A percentile compares a stretch with the other conserved stretches of the same genome.
Evolutionary conservation across 2,113 vertebrate genomes (phyloP).

Genomic region (Neoarius graeffei): DNA sequence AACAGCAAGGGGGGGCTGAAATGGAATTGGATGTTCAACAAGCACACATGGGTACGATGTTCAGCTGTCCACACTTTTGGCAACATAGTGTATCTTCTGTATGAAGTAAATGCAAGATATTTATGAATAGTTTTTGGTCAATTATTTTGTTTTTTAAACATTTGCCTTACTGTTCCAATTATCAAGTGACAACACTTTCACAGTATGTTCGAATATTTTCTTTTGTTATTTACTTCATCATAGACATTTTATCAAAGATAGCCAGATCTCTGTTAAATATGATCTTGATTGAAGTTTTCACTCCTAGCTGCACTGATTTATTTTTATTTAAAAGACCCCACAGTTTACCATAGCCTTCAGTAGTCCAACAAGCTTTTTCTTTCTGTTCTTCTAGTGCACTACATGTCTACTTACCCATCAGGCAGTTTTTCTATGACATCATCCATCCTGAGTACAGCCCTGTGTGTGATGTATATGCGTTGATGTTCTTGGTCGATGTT

Average conservation of each 20-base stretch:
- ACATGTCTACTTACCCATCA: constrained; percentile 71
- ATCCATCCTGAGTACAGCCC: constrained; percentile 77
- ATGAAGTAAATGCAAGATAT: not conserved
- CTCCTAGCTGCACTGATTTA: not conserved
- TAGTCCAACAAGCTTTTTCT: not conserved
- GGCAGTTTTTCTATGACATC: constrained; percentile 79
- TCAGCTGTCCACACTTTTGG: not conserved
- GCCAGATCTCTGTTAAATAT: not conserved
- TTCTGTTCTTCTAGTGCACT: constrained; percentile 61
- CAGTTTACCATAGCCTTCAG: not conserved
- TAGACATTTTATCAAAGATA: not conserved
- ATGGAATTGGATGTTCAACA: not conserved
- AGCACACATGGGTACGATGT: not conserved
- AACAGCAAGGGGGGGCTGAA: not conserved
- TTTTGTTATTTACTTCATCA: not conserved
- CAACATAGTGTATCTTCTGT: not conserved
- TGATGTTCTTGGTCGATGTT: constrained; percentile 74
- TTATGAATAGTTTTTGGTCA: not conserved
- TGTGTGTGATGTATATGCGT: constrained; percentile 68
- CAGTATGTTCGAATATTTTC: not conserved
- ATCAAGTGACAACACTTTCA: not conserved
- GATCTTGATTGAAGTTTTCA: not conserved
- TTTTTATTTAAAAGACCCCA: not conserved
- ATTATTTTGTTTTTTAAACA: not conserved
- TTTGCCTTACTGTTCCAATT: not conserved